These are phyloP conservation scores for Hirtodrosophila confusa DNA, from an alignment of 2,888 invertebrate species.

Conservation along the genomic window DNA sequence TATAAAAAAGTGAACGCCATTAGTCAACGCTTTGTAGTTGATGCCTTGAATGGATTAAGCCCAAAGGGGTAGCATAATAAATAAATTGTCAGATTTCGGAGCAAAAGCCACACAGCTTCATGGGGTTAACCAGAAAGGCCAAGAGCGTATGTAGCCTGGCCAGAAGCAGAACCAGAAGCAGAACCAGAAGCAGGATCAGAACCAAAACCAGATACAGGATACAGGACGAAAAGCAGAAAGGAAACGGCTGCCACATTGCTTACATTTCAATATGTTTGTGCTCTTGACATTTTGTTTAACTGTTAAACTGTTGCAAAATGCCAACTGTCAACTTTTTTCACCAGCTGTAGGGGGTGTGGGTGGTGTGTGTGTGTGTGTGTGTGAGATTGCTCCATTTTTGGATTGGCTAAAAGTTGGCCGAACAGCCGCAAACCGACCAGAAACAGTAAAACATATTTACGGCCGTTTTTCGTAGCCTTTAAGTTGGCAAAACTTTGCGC, in stretches of 20 bases:
- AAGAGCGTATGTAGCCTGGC: slow-evolving; percentile 28
- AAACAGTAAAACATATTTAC: slow-evolving; percentile 48
- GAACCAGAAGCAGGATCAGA: background rate
- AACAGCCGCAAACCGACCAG: slow-evolving; percentile 44
- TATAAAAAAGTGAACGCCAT: slow-evolving; percentile 37
- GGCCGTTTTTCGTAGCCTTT: slow-evolving; percentile 51
- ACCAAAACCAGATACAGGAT: slow-evolving; percentile 6
- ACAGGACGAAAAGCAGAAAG: slow-evolving; percentile 1
- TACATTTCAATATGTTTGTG: slow-evolving; percentile 75
- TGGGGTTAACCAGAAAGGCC: slow-evolving; percentile 47
- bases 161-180: slow-evolving; percentile 16
- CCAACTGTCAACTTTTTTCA: slow-evolving; percentile 69
- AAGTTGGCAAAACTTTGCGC: slow-evolving; percentile 45
- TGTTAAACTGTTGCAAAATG: slow-evolving; percentile 71
- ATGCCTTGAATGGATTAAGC: slow-evolving; percentile 63
- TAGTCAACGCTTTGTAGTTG: slow-evolving; percentile 60
- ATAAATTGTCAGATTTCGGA: slow-evolving; percentile 70
- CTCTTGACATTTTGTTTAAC: slow-evolving; percentile 71
- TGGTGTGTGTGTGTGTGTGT: no score
- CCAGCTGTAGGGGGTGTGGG: no score
- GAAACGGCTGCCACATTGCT: slow-evolving; percentile 48
- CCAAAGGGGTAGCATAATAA: slow-evolving; percentile 60
- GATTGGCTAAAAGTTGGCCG: slow-evolving; percentile 35
- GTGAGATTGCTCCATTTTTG: background rate
- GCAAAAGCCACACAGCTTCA: slow-evolving; percentile 31